Evolutionary conservation across 2,797 vertebrate species (phyloP), one percentile per base, ranked within the genome.

Genomic region (Periophthalmus magnuspinnatus): DNA sequence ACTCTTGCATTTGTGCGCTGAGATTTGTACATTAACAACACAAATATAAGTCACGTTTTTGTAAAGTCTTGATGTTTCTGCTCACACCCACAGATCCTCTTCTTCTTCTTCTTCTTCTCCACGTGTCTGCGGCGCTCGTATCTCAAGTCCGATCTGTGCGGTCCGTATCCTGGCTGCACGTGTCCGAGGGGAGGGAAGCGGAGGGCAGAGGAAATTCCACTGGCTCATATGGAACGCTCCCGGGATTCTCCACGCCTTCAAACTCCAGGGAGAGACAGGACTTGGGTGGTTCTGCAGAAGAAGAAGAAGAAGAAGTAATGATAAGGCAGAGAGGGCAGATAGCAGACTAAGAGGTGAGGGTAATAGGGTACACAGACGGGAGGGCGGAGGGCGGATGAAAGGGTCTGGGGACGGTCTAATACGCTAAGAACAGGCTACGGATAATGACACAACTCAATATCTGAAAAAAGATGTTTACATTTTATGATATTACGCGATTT

Each of bases 151-250:
- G 65, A 76, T 81, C 72, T 71, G 34, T 78, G 66, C 38, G 64
- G 74, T 70, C 88, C 72, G 74, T 77, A 74, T 63, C 83, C 75
- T 77, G 81, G 77, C 57, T 58, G 66, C 82, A 82, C 72, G 68
- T 88, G 80, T 80, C 72, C 56, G 68, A 32, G 64, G 48, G 28
- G 77, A 52, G 77, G 70, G 71, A 72, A 78, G 74, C 66, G 68
- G 50, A 60, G 70, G 56, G 57, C 57, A 56, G 75, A 86, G 86
- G 85, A 92, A 89, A 89, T 91, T 91, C 89, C 88, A 82, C 73
- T 69, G 75, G 77, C 78, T 90, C 79, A 90, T 82, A 86, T 80
- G 82, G 81, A 87, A 78, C 36, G 68, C 77, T 65, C 52, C 67
- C 13, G 72, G 75, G 47, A 76, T 74, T 70, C 58, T 85, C 65